Conservation (phyloP, 2,888 invertebrate species). For the Gandaritis pyraliata region DNA sequence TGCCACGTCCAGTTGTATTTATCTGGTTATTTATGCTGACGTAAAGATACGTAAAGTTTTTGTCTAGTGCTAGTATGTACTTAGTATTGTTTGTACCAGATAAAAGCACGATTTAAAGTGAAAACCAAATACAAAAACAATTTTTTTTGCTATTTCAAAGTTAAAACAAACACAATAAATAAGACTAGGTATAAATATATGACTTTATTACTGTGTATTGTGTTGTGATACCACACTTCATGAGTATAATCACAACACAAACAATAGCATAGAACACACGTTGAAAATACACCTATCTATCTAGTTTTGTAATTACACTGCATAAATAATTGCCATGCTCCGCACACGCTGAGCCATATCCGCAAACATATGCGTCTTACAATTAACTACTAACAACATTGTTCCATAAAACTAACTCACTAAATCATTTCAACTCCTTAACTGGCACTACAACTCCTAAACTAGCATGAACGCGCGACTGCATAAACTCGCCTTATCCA, state of each 20-base stretch:
- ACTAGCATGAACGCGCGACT: conserved; percentile 35
- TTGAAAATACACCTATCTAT: conserved; percentile 14
- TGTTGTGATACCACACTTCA: neutral
- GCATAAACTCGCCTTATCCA: conserved; percentile 39
- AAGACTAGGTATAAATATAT: too few relatives aligned
- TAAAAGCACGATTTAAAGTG: too few relatives aligned
- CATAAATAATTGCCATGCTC: conserved; percentile 13
- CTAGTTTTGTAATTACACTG: conserved; percentile 11
- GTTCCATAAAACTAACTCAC: conserved; percentile 32
- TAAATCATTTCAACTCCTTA: conserved; percentile 41
- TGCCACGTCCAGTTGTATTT: too few relatives aligned
- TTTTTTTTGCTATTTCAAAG: too few relatives aligned
- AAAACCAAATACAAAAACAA: too few relatives aligned
- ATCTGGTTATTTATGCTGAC: too few relatives aligned
- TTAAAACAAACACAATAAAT: too few relatives aligned
- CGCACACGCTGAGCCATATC: neutral
- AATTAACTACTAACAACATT: conserved; percentile 35
- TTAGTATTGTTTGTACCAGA: too few relatives aligned
- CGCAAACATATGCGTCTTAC: conserved; percentile 23
- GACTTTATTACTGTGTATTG: too few relatives aligned
- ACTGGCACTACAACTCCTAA: conserved; percentile 31
- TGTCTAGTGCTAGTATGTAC: too few relatives aligned
- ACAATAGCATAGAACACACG: conserved; percentile 7
- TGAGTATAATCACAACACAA: neutral
- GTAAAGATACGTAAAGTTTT: too few relatives aligned